Conservation (phyloP, 2,888 invertebrate genomes). For the Calameuta filiformis region DNA sequence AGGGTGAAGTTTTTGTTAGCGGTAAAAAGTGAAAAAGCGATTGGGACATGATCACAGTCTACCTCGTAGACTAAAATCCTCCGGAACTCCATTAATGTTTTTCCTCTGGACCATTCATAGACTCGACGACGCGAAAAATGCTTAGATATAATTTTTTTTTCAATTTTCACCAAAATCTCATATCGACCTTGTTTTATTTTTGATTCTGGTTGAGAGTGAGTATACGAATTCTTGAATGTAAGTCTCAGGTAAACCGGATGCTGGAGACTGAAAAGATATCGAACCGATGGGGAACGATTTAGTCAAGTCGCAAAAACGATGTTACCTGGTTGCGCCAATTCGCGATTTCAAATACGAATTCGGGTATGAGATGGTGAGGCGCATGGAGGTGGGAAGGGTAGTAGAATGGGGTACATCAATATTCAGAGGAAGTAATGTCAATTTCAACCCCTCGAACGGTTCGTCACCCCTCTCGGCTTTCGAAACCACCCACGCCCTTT, state of each 20-base stretch:
- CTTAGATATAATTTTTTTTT: not conserved
- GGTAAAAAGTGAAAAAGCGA: not conserved
- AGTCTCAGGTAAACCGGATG: not conserved
- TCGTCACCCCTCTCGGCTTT: conserved; percentile 15
- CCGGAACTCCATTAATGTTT: not conserved
- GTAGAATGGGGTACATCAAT: conserved; percentile 30
- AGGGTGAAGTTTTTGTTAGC: not conserved
- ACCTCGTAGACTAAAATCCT: not conserved
- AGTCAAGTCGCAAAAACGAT: conserved; percentile 13
- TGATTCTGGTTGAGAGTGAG: not conserved
- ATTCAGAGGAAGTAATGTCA: conserved; percentile 37
- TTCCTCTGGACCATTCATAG: not conserved
- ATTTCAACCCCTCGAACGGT: conserved; percentile 28
- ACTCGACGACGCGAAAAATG: not conserved
- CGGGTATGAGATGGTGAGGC: not conserved
- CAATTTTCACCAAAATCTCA: not conserved
- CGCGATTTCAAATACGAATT: not conserved
- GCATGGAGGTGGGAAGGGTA: not conserved
- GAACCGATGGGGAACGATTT: conserved; percentile 44
- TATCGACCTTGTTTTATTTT: not conserved
- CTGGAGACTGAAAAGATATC: not conserved
- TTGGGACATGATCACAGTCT: not conserved
- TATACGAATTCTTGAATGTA: no score
- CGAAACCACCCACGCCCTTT: conserved; percentile 13
- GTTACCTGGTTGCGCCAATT: conserved; percentile 1